Conservation (phyloP, 2,888 invertebrate genomes). For the Sialis lutaria region DNA sequence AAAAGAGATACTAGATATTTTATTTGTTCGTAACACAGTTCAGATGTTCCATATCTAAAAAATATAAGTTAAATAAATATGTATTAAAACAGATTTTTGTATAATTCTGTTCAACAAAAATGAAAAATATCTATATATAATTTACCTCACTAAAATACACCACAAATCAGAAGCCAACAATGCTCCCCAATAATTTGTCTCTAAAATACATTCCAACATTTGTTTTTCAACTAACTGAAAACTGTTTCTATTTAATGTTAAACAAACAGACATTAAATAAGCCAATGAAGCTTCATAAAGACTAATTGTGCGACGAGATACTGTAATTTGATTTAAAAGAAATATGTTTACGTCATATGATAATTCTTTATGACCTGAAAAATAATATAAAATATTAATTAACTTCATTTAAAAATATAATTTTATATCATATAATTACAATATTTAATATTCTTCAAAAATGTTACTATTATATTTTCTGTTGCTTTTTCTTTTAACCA, state of each 20-base stretch:
- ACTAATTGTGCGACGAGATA: neutral
- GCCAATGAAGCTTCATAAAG: constrained; percentile 13
- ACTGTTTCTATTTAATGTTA: constrained; percentile 10
- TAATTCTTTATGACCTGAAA: constrained; percentile 2
- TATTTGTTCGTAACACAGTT: constrained; percentile 1
- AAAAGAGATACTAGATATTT: neutral
- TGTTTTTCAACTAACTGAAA: constrained; percentile 13
- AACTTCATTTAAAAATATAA: too few relatives aligned
- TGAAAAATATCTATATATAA: neutral
- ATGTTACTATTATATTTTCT: too few relatives aligned
- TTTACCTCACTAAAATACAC: constrained; percentile 17
- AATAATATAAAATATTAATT: neutral
- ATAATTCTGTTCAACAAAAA: too few relatives aligned
- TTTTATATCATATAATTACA: too few relatives aligned
- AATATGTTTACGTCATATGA: neutral
- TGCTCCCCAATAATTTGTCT: constrained; percentile 14
- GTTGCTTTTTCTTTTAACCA: too few relatives aligned
- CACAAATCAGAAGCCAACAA: constrained; percentile 18
- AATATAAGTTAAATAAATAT: neutral
- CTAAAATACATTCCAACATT: constrained; percentile 14
- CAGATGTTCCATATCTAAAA: constrained; percentile 3
- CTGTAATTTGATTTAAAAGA: neutral
- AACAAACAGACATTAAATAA: constrained; percentile 11
- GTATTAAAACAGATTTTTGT: too few relatives aligned
- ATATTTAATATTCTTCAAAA: too few relatives aligned